Percentiles rank a stretch among this genome's conserved stretches.
These are phyloP conservation scores for Ammodytes dubius DNA, from an alignment of 2,113 vertebrate species.

Conservation along the genomic window DNA sequence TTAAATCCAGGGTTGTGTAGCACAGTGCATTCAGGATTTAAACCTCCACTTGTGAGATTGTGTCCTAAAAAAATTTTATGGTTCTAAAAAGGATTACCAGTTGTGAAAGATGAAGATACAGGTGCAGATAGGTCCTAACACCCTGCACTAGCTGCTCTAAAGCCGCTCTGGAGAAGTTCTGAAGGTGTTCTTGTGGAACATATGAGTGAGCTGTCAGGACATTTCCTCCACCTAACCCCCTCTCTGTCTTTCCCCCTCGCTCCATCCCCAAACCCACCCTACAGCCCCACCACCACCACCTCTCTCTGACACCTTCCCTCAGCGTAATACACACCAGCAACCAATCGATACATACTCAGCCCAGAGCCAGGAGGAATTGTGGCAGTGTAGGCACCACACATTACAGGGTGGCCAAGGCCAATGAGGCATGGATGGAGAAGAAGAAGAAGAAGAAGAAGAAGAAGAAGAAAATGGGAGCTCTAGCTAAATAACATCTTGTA, in stretches of 20 bases:
- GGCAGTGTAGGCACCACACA: constrained; percentile 82
- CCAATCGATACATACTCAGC: constrained; percentile 84
- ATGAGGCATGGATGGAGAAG: constrained; percentile 73
- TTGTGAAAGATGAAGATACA: constrained; percentile 10
- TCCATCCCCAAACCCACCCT: background rate
- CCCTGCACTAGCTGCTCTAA: constrained; percentile 5
- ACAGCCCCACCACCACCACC: constrained; percentile 17
- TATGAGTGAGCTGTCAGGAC: constrained; percentile 76
- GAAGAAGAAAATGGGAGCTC: constrained; percentile 63
- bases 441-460: constrained; percentile 71
- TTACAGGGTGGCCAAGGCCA: constrained; percentile 83
- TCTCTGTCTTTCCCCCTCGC: constrained; percentile 61
- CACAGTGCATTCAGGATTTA: background rate
- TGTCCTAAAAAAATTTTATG: constrained; percentile 4
- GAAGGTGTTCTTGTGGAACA: constrained; percentile 63
- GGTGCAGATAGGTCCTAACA: constrained; percentile 11
- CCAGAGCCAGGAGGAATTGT: constrained; percentile 83
- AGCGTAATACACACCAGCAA: constrained; percentile 83
- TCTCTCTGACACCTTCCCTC: constrained; percentile 77
- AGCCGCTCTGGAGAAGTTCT: constrained; percentile 51
- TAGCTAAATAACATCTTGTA: constrained; percentile 71
- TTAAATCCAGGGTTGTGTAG: background rate
- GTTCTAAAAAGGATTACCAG: constrained; percentile 4
- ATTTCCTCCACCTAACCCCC: constrained; percentile 69
- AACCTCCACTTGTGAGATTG: background rate